phyloP scores from a whole-genome alignment of 2,888 invertebrate species.

The Pyrgus malvae region DNA sequence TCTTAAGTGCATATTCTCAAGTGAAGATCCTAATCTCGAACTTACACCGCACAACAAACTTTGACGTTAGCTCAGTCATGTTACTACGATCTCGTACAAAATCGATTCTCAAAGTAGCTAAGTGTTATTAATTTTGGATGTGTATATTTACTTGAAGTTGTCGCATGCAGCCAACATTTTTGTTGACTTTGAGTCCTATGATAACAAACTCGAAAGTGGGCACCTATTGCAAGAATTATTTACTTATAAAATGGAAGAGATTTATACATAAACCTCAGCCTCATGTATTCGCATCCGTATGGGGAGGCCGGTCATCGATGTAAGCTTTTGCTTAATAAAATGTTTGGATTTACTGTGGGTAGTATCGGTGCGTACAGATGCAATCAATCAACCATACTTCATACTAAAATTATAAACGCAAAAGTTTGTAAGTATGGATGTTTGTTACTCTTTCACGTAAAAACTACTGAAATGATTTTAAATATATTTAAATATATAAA shows the following conservation, averaged over 20 bases:
- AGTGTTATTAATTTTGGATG: conserved; percentile 15
- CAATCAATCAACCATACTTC: no score
- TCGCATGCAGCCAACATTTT: not conserved
- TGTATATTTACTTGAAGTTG: conserved; percentile 1
- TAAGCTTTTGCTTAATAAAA: no score
- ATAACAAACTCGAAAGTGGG: not conserved
- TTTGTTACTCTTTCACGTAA: no score
- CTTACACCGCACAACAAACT: conserved; percentile 3
- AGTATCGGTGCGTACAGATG: no score
- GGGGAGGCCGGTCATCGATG: no score
- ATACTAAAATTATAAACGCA: no score
- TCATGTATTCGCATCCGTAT: no score
- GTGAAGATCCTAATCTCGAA: not conserved
- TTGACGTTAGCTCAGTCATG: conserved; percentile 19
- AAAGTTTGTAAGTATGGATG: no score
- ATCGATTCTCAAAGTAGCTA: conserved; percentile 23
- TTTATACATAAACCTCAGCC: no score
- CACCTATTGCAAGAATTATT: not conserved
- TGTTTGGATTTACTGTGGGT: no score
- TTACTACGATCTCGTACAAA: conserved; percentile 22
- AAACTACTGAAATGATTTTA: no score
- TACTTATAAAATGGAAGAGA: not conserved
- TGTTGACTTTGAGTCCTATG: not conserved
- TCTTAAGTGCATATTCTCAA: not conserved
- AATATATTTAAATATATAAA: no score